Evolutionary conservation across 2,888 invertebrate species (phyloP).

Genomic region (Prosopocoilus inquinatus): DNA sequence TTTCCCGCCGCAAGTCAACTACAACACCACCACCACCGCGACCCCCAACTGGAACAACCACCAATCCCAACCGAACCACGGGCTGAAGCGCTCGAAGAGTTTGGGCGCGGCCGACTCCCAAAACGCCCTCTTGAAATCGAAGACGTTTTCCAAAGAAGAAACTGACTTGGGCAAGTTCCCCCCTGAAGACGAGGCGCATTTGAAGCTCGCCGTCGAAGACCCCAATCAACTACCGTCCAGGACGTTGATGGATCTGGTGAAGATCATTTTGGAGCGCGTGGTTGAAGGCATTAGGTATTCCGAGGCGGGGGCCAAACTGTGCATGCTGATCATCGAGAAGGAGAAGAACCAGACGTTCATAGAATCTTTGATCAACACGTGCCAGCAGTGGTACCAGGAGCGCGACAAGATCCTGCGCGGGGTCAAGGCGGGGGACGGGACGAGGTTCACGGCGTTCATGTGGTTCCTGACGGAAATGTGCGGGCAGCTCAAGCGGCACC

Average conservation of each 20-base stretch:
- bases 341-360: conserved; percentile 86
- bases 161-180: conserved; percentile 76
- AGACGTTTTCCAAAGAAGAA: conserved; percentile 64
- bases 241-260: conserved; percentile 81
- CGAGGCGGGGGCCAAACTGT: conserved; percentile 79
- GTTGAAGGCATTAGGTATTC: conserved; percentile 77
- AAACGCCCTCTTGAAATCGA: conserved; percentile 65
- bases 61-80: conserved; percentile 33
- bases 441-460: conserved; percentile 79
- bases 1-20: conserved; percentile 16
- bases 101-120: conserved; percentile 74
- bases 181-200: conserved; percentile 68
- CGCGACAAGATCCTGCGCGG: conserved; percentile 64
- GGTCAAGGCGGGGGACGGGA: conserved; percentile 60
- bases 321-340: conserved; percentile 83
- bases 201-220: conserved; percentile 77
- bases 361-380: conserved; percentile 84
- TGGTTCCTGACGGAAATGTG: conserved; percentile 89
- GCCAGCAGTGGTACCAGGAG: conserved; percentile 83
- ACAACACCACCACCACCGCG: too few relatives aligned
- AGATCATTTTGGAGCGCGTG: conserved; percentile 75
- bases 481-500: conserved; percentile 75
- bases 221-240: conserved; percentile 74
- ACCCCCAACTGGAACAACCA: conserved; percentile 37
- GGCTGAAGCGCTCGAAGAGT: conserved; percentile 80